These are phyloP conservation scores for Temnopleurus reevesii DNA, from an alignment of 53 echinoderm and acorn worm genomes.

Conservation along the genomic window DNA sequence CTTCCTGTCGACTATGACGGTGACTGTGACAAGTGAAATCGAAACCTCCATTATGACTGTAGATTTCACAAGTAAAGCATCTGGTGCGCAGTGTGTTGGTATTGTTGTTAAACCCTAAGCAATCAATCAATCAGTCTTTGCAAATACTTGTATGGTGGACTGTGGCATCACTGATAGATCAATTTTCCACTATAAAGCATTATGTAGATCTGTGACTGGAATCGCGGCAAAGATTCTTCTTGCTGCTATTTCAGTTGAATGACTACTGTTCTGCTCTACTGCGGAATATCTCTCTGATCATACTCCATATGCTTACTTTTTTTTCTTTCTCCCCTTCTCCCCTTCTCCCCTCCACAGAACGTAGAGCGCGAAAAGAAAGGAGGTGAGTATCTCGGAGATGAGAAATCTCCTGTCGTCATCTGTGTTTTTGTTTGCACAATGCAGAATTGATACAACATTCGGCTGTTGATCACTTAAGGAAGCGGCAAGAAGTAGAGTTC, in stretches of 20 bases:
- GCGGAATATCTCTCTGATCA: neutral
- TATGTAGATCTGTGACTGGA: neutral
- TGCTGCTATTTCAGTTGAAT: constrained; percentile 22
- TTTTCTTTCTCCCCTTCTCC: neutral
- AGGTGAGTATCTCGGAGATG: constrained; percentile 13
- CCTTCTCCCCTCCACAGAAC: neutral
- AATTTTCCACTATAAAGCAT: neutral
- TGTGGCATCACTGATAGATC: too few species aligned
- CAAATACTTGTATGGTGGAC: too few species aligned
- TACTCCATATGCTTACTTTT: neutral
- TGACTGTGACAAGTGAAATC: too few species aligned
- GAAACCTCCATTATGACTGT: too few species aligned
- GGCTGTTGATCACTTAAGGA: neutral
- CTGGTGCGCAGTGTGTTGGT: too few species aligned
- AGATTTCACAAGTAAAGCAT: too few species aligned
- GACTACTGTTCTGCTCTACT: neutral
- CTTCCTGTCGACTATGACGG: too few species aligned
- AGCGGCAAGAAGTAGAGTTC: too few species aligned
- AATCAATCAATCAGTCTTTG: too few species aligned
- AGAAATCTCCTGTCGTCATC: neutral
- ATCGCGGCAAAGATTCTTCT: neutral
- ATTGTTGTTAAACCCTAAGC: too few species aligned
- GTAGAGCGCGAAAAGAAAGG: neutral
- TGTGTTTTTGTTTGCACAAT: neutral
- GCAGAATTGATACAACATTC: neutral